Evolutionary conservation across 2,113 vertebrate genomes (phyloP).

Genomic region (Hippocampus zosterae): DNA sequence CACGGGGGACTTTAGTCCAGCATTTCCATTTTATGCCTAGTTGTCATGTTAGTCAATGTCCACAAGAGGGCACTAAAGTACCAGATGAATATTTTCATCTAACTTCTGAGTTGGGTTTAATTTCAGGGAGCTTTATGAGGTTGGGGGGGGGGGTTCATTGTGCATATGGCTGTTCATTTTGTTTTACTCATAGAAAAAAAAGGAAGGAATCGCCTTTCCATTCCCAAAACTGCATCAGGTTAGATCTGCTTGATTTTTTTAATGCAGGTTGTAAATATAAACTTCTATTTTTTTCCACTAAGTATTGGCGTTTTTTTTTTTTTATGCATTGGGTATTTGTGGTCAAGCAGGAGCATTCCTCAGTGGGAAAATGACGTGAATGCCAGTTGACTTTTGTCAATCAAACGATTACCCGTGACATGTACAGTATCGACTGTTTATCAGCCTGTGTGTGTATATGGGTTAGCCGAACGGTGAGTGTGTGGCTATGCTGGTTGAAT

Average conservation of each 20-base stretch:
- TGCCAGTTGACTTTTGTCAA: neutral
- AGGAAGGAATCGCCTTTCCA: neutral
- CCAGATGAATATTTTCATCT: neutral
- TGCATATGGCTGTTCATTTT: neutral
- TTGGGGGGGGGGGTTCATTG: neutral
- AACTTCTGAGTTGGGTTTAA: neutral
- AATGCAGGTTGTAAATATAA: neutral
- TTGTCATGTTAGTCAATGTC: neutral
- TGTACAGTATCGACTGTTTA: neutral
- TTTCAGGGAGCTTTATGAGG: neutral
- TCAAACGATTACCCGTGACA: neutral
- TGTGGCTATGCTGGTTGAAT: neutral
- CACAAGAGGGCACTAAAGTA: slow-evolving; percentile 1
- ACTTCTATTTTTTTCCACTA: neutral
- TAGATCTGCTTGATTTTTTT: neutral
- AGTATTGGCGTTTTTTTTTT: neutral
- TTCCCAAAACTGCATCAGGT: too few relatives aligned
- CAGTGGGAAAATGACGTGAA: neutral
- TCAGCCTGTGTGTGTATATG: neutral
- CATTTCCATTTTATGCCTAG: neutral
- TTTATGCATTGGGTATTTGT: neutral
- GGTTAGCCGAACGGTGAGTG: slow-evolving; percentile 14
- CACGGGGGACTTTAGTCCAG: neutral
- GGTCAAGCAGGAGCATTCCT: neutral
- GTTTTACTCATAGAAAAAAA: neutral